Base-by-base conservation (phyloP, 2,797 vertebrate species). In the Mus minutoides region DNA sequence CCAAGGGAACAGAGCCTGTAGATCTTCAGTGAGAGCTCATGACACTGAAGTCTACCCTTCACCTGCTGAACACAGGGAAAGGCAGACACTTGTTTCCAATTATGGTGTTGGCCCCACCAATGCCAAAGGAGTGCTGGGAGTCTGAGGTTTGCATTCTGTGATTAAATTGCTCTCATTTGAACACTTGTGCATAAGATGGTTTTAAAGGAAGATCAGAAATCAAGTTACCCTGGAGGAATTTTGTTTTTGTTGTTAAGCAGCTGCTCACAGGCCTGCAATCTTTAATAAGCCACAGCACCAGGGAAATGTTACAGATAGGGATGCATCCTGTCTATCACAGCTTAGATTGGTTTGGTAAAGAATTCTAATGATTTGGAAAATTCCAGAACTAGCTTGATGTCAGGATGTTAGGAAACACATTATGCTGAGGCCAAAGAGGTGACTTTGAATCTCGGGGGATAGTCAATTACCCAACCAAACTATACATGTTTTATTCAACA, bases 341-440 rank as follows among this genome's bases (percentile, higher is more conserved):
- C 91, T 96, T 88, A 96, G 56, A 94, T 60, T 84, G n/a, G 16
- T 46, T 84, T 93, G 90, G 78, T 58, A 93, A 96, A 97, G 11
- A 86, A 89, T 95, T 94, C 24, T 91, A 90, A 93, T 92, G 94
- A 92, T 58, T 96, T 94, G 79, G 89, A 92, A 97, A 94, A 97
- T 96, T 95, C 71, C 90, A 93, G 76, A 94, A 64, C 54, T 62
- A 79, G 78, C 83, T 79, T 94, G 78, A 83, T 91, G 40, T 92
- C 69, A 95, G 80, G 58, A 80, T 95, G 60, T 96, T 95, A 94
- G 58, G 80, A 87, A 86, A 78, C 17, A 91, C 43, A 95, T 96
- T 82, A 93, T 91, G n/a, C 31, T 31, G 43, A 87, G 52, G 76
- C 69, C 92, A 85, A 83, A 94, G 85, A 96, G 69, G 40, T 93